A percentile compares a stretch with the other conserved stretches of the same genome.
Conservation (phyloP, 2,113 vertebrate genomes). For the Halichoeres trimaculatus region DNA sequence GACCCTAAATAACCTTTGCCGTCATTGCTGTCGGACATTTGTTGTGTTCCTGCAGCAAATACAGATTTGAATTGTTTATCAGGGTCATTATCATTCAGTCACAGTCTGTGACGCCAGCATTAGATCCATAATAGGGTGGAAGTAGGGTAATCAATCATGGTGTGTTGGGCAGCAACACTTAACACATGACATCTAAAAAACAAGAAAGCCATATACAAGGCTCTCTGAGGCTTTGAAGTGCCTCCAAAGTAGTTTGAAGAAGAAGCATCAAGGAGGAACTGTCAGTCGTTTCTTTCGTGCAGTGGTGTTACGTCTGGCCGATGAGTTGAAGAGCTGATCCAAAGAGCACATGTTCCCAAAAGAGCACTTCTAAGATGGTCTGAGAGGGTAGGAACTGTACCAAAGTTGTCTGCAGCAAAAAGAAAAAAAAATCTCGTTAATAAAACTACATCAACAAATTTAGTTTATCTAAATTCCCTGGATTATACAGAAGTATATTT, state of each 20-base stretch:
- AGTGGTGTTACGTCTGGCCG: conserved; percentile 3
- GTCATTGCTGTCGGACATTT: conserved; percentile 35
- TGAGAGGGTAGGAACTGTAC: background rate
- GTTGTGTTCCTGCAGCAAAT: conserved; percentile 38
- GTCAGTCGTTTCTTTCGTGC: background rate
- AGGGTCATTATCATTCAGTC: conserved; percentile 68
- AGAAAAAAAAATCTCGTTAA: background rate
- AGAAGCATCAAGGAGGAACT: conserved; percentile 34
- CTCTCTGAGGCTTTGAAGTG: conserved; percentile 36
- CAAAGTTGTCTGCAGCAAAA: background rate
- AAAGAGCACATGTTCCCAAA: background rate
- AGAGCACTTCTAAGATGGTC: background rate
- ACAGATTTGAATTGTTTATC: conserved; percentile 72
- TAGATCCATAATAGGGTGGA: conserved; percentile 60
- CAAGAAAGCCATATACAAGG: background rate
- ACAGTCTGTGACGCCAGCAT: conserved; percentile 42
- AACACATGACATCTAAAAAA: conserved; percentile 57
- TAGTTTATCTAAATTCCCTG: background rate
- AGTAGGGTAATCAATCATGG: conserved; percentile 71
- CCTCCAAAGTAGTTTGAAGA: conserved; percentile 29
- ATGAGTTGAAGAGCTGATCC: conserved; percentile 12
- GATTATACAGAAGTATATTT: too few relatives aligned
- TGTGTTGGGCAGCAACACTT: conserved; percentile 39
- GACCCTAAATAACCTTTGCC: conserved; percentile 35
- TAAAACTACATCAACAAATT: background rate